Conservation (phyloP, 1,140 invertebrate species). For the Tenebrio molitor region DNA sequence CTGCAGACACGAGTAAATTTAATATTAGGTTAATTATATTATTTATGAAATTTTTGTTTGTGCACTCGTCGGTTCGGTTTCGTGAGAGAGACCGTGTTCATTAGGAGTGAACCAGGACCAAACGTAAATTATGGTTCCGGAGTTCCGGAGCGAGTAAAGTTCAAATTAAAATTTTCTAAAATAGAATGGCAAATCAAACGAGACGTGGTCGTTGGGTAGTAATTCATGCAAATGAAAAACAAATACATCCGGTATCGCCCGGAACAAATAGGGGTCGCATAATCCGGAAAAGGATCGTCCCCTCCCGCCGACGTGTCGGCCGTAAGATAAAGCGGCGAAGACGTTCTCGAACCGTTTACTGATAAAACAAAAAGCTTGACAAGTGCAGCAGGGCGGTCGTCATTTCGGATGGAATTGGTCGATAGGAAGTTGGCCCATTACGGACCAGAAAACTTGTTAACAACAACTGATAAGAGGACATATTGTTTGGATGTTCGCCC, state of each 20-base stretch:
- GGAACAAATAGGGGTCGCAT: not conserved
- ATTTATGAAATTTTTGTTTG: too few species aligned
- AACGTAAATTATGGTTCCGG: too few species aligned
- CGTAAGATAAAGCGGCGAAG: conserved; percentile 11
- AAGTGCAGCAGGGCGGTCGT: conserved; percentile 55
- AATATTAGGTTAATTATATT: too few species aligned
- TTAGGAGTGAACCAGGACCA: too few species aligned
- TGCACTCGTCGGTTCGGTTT: too few species aligned
- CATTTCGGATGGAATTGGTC: conserved; percentile 58
- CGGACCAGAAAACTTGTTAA: conserved; percentile 66
- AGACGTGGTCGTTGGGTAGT: not conserved
- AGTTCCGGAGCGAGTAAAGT: not conserved
- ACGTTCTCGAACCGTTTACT: conserved; percentile 54
- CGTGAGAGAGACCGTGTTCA: not conserved
- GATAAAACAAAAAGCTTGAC: conserved; percentile 62
- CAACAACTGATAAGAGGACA: conserved; percentile 64
- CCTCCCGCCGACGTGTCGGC: not conserved
- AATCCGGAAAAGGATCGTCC: not conserved
- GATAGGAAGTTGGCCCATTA: conserved; percentile 62
- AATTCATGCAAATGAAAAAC: conserved; percentile 18
- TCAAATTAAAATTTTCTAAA: not conserved
- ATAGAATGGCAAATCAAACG: not conserved
- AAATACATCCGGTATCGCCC: conserved; percentile 2
- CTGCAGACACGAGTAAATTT: too few species aligned
- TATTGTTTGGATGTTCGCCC: conserved; percentile 65